A percentile compares a stretch with the other conserved stretches of the same genome.
Conservation (phyloP, 2,113 vertebrate species). For the Sinocyclocheilus maitianheensis region DNA sequence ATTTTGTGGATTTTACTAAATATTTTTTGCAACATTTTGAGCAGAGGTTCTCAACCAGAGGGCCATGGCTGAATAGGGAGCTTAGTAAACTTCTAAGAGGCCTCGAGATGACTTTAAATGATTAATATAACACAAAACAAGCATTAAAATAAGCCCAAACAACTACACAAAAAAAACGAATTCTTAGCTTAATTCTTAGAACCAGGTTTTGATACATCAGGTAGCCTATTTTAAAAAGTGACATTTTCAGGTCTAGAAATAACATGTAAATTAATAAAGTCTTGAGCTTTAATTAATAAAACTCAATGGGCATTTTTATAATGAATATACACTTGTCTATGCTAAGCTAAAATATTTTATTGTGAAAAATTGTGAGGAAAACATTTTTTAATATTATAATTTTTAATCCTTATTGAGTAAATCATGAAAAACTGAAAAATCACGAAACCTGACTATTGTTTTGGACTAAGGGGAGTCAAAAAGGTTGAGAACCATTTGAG, state of each 20-base stretch:
- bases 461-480: background rate
- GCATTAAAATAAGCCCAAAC: background rate
- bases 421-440: background rate
- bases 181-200: background rate
- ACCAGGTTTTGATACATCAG: background rate
- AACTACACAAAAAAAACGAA: background rate
- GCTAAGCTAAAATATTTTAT: background rate
- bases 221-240: background rate
- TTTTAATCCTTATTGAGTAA: background rate
- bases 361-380: no score
- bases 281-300: background rate
- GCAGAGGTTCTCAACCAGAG: background rate
- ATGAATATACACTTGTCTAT: background rate
- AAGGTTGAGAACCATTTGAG: no score
- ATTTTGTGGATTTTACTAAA: background rate
- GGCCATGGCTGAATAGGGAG: no score
- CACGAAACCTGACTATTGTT: background rate
- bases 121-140: background rate
- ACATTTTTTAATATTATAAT: no score
- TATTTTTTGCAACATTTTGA: background rate
- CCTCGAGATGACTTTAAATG: background rate
- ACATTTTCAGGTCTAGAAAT: background rate
- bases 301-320: background rate
- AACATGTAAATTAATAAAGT: background rate
- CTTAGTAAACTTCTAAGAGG: background rate